A percentile compares a stretch with the other conserved stretches of the same genome.
phyloP scores from a whole-genome alignment of 2,113 vertebrate species.

The Orycteropus afer region DNA sequence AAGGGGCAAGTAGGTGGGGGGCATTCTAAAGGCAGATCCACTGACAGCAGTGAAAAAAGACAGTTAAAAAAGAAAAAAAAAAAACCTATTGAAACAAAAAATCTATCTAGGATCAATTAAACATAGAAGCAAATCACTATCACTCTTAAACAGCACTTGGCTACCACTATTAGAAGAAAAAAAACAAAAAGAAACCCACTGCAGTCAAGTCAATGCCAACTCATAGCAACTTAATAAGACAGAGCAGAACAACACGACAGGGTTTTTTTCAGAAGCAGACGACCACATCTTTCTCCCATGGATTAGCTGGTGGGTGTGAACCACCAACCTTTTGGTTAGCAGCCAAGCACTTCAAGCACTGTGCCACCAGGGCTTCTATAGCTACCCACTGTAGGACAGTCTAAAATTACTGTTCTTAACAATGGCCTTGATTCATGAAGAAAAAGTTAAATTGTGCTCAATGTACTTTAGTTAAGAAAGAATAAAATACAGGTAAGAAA shows the following conservation, averaged over 20 bases:
- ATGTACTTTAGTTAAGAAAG: not conserved
- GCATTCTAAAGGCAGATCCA: not conserved
- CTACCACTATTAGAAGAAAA: not conserved
- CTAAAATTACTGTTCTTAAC: not conserved
- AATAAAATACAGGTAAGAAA: conserved; percentile 40
- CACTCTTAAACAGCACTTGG: not conserved
- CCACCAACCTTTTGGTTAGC: too few species aligned
- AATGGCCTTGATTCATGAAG: not conserved
- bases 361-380: too few species aligned
- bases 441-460: not conserved
- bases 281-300: too few species aligned
- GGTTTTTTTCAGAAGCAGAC: too few species aligned
- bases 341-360: too few species aligned
- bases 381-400: not conserved
- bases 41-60: too few species aligned
- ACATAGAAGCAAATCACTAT: not conserved
- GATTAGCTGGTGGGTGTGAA: too few species aligned
- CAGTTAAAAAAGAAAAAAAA: not conserved
- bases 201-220: too few species aligned
- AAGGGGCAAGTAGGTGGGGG: not conserved
- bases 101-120: not conserved
- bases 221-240: too few species aligned
- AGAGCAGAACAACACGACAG: too few species aligned
- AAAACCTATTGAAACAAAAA: too few species aligned
- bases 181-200: too few species aligned